Conservation (phyloP, 2,888 invertebrate genomes). For the Chesias legatella region DNA sequence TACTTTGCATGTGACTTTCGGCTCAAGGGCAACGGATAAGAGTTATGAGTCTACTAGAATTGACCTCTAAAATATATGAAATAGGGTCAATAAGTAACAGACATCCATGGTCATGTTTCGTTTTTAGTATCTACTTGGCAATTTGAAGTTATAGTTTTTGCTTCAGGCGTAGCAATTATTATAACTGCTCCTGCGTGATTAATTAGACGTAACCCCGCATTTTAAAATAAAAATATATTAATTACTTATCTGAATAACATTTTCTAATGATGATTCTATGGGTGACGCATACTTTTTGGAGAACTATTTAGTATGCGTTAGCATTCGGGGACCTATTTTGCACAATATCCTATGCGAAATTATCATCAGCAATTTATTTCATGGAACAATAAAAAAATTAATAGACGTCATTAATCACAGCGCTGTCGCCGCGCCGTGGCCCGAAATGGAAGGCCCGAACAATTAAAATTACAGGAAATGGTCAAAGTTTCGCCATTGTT, state of each 20-base stretch:
- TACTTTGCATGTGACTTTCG: conserved; percentile 22
- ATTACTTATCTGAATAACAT: too few relatives aligned
- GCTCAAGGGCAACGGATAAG: conserved; percentile 28
- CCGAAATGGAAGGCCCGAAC: conserved; percentile 34
- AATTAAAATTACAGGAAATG: conserved; percentile 36
- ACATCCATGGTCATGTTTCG: conserved; percentile 19
- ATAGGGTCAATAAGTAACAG: conserved; percentile 26
- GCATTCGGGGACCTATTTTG: too few relatives aligned
- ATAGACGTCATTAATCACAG: conserved; percentile 59
- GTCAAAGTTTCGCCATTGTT: conserved; percentile 17
- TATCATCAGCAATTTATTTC: too few relatives aligned
- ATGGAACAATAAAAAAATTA: too few relatives aligned
- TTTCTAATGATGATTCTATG: too few relatives aligned
- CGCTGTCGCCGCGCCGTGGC: conserved; percentile 48
- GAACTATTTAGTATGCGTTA: too few relatives aligned
- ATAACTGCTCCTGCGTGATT: conserved; percentile 2
- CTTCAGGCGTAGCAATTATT: conserved; percentile 18
- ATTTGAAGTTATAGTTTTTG: conserved; percentile 17
- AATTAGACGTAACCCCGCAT: neutral
- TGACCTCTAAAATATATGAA: conserved; percentile 27
- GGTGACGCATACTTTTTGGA: too few relatives aligned
- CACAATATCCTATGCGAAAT: too few relatives aligned
- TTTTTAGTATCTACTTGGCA: conserved; percentile 12
- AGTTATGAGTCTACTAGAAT: conserved; percentile 16
- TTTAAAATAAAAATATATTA: too few relatives aligned